Evolutionary conservation across 2,888 invertebrate genomes (phyloP).

Genomic region (Standfussiana lucernea): DNA sequence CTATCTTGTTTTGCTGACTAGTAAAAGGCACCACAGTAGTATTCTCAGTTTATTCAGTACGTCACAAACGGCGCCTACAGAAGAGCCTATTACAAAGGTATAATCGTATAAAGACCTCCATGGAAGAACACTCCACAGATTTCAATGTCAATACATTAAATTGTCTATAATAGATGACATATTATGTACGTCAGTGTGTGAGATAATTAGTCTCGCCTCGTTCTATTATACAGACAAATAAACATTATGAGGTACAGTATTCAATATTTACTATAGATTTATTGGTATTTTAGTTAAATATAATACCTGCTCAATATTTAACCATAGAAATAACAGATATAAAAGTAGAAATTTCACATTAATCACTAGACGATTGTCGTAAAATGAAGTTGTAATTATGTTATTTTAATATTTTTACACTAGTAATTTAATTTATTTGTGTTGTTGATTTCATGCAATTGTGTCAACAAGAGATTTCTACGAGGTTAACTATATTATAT

Average conservation of each 20-base stretch:
- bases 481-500: background rate
- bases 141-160: conserved; percentile 43
- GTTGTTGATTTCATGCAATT: background rate
- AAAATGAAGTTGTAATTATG: background rate
- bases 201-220: conserved; percentile 29
- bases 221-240: conserved; percentile 18
- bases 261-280: conserved; percentile 27
- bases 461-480: background rate
- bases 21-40: background rate
- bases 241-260: conserved; percentile 15
- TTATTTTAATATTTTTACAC: background rate
- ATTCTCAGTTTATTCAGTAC: background rate
- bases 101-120: conserved; percentile 12
- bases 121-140: conserved; percentile 36
- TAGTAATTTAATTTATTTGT: too few species aligned
- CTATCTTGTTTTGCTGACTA: background rate
- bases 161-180: conserved; percentile 33
- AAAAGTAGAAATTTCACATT: background rate
- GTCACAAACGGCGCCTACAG: background rate
- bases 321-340: background rate
- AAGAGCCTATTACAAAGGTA: background rate
- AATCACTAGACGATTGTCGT: background rate
- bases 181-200: conserved; percentile 54
- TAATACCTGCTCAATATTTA: background rate
- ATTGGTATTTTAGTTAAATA: background rate